Conservation (phyloP, 2,888 invertebrate genomes). For the Crematogaster levior region DNA sequence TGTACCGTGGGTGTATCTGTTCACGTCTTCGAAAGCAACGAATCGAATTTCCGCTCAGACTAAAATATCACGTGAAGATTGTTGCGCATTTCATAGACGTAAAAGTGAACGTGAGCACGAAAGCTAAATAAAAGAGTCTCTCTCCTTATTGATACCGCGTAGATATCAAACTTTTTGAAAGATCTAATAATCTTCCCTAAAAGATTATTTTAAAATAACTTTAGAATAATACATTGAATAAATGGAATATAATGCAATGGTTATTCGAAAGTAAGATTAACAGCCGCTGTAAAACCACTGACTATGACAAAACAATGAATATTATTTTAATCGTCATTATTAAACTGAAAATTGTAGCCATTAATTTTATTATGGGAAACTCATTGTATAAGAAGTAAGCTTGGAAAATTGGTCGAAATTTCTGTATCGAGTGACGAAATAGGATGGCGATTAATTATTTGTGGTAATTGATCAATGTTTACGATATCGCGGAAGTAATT, state of each 20-base stretch:
- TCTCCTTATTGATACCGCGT: not conserved
- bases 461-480: slow-evolving; percentile 64
- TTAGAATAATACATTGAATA: not conserved
- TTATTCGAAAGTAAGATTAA: not conserved
- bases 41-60: not conserved
- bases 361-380: slow-evolving; percentile 16
- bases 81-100: not conserved
- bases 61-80: slow-evolving; percentile 17
- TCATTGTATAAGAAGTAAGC: not conserved
- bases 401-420: slow-evolving; percentile 37
- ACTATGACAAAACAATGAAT: not conserved
- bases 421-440: slow-evolving; percentile 18
- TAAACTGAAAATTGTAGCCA: not conserved
- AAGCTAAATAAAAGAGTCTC: not conserved
- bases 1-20: slow-evolving; percentile 23
- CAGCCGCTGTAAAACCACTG: not conserved
- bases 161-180: not conserved
- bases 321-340: not conserved
- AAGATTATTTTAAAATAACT: not conserved
- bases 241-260: not conserved
- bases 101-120: not conserved
- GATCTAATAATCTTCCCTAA: not conserved
- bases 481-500: slow-evolving; percentile 52
- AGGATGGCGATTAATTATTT: slow-evolving; percentile 60
- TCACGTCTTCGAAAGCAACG: not conserved